phyloP scores from a whole-genome alignment of 2,888 invertebrate genomes.

The Coenonympha arcania region DNA sequence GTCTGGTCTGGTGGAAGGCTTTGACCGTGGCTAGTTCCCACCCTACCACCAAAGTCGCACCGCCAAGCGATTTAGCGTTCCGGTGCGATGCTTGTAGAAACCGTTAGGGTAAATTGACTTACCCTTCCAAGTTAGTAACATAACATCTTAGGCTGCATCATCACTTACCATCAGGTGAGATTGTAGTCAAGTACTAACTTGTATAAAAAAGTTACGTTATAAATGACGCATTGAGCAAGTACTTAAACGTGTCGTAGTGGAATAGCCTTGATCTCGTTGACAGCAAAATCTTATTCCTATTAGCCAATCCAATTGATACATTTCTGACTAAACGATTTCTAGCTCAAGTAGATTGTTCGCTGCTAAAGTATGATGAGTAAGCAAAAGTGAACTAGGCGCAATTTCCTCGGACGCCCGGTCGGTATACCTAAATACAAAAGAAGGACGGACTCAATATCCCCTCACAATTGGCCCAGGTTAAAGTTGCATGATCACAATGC shows the following conservation, averaged over 20 bases:
- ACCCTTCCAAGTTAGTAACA: no score
- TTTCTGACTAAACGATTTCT: not conserved
- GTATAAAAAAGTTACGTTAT: no score
- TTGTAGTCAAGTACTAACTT: no score
- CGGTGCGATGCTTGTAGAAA: no score
- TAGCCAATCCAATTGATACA: slow-evolving; percentile 10
- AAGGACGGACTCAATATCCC: slow-evolving; percentile 51
- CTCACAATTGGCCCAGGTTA: slow-evolving; percentile 57
- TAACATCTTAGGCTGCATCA: no score
- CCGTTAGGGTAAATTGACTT: no score
- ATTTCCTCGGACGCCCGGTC: slow-evolving; percentile 51
- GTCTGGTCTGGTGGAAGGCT: no score
- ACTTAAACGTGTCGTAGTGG: not conserved
- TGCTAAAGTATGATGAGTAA: slow-evolving; percentile 58
- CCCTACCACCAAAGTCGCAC: no score
- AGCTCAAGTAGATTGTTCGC: slow-evolving; percentile 22
- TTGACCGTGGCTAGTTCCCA: no score
- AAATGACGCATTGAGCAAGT: not conserved
- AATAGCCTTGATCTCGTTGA: not conserved
- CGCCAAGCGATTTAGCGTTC: no score
- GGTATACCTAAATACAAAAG: slow-evolving; percentile 36
- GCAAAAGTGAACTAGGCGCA: slow-evolving; percentile 52
- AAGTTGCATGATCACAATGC: slow-evolving; percentile 65
- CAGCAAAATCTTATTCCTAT: not conserved
- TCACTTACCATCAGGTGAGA: no score